These are phyloP conservation scores for Gavia stellata DNA, from an alignment of 2,113 vertebrate species.

Conservation along the genomic window DNA sequence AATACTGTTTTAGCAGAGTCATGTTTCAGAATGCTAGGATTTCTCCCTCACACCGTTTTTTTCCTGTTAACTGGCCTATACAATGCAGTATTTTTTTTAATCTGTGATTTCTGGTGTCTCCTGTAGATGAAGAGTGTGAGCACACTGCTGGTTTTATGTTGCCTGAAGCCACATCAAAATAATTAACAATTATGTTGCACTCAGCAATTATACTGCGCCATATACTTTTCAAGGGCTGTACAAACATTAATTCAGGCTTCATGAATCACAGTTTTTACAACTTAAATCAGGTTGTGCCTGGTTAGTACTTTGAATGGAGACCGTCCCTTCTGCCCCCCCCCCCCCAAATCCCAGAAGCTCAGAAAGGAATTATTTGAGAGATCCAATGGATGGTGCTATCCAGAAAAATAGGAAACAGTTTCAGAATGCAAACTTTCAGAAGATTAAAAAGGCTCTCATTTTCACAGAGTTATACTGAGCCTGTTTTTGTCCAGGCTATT, in stretches of 20 bases:
- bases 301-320: not conserved
- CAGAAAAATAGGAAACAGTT: not conserved
- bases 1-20: not conserved
- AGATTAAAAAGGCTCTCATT: not conserved
- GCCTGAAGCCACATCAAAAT: not conserved
- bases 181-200: not conserved
- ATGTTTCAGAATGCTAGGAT: not conserved
- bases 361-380: not conserved
- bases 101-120: not conserved
- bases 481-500: not conserved
- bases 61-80: not conserved
- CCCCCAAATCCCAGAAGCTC: not conserved
- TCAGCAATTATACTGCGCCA: not conserved
- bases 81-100: not conserved
- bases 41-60: not conserved
- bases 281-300: not conserved
- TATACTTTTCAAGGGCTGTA: not conserved
- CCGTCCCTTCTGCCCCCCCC: not conserved
- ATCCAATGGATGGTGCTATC: not conserved
- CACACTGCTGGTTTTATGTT: not conserved
- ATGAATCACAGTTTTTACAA: not conserved
- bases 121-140: not conserved
- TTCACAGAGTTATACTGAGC: not conserved
- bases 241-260: not conserved
- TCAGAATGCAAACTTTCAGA: not conserved